Evolutionary conservation across 2,888 invertebrate genomes (phyloP).

Genomic region (Lasioglossum malachurum): DNA sequence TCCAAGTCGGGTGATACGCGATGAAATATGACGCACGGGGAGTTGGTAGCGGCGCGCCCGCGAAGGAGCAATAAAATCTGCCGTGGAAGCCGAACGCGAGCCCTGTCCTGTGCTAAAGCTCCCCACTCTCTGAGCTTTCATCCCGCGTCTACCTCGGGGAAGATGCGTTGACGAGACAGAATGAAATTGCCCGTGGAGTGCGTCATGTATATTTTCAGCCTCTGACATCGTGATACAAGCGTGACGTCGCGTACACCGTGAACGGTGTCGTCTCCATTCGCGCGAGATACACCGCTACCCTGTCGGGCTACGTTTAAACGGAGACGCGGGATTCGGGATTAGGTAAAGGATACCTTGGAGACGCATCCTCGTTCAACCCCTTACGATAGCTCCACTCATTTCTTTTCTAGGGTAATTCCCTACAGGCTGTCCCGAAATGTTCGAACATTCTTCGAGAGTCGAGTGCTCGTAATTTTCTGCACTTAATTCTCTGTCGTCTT

Average conservation of each 20-base stretch:
- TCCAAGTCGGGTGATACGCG: constrained; percentile 60
- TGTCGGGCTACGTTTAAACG: not conserved
- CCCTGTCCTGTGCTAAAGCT: not conserved
- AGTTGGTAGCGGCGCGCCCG: constrained; percentile 39
- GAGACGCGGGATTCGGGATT: not conserved
- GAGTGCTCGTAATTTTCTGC: too few species aligned
- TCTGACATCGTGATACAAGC: constrained; percentile 33
- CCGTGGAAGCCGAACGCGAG: constrained; percentile 49
- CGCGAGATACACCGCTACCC: not conserved
- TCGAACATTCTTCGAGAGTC: too few species aligned
- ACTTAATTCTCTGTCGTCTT: too few species aligned
- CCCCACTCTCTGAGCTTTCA: constrained; percentile 30
- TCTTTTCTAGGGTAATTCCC: too few species aligned
- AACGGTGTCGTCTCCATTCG: not conserved
- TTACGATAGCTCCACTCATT: too few species aligned
- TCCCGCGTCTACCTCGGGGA: constrained; percentile 17
- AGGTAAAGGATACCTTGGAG: not conserved
- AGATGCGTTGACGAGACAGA: constrained; percentile 58
- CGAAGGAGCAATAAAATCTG: constrained; percentile 69
- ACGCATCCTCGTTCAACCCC: too few species aligned
- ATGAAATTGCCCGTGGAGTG: constrained; percentile 61
- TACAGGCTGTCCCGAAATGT: too few species aligned
- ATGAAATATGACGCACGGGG: constrained; percentile 67
- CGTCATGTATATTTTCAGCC: constrained; percentile 58
- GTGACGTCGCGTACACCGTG: not conserved